Evolutionary conservation across 2,113 vertebrate genomes (phyloP).

Genomic region (Conger conger): DNA sequence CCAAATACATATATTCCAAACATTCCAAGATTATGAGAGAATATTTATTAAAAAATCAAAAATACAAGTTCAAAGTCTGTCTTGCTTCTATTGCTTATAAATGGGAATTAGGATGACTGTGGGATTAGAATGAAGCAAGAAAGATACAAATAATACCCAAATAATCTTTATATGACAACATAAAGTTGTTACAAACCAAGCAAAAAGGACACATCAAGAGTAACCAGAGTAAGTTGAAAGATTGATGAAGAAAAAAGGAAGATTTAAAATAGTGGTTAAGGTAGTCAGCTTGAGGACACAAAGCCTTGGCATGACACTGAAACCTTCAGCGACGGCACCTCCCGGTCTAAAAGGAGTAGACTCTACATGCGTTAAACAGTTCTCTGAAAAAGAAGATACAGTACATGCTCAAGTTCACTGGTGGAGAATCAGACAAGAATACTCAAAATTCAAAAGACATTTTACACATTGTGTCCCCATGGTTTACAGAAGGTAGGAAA

Average conservation of each 20-base stretch:
- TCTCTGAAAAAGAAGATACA: conserved; percentile 30
- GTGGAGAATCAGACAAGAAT: background rate
- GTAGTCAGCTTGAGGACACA: background rate
- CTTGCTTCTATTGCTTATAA: background rate
- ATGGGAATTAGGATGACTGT: background rate
- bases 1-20: background rate
- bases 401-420: conserved; percentile 12
- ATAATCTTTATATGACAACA: background rate
- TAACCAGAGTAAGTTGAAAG: background rate
- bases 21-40: background rate
- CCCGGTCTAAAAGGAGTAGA: conserved; percentile 28
- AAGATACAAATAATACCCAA: background rate
- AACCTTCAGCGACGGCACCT: background rate
- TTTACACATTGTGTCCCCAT: background rate
- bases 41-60: background rate
- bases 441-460: background rate
- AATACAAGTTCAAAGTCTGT: background rate
- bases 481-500: background rate
- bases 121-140: background rate
- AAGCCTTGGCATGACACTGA: background rate
- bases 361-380: conserved; percentile 27
- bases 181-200: background rate
- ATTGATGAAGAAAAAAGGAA: background rate
- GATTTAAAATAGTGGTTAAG: background rate
- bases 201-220: background rate